Conservation (phyloP, 2,888 invertebrate genomes). For the Teleogryllus oceanicus region DNA sequence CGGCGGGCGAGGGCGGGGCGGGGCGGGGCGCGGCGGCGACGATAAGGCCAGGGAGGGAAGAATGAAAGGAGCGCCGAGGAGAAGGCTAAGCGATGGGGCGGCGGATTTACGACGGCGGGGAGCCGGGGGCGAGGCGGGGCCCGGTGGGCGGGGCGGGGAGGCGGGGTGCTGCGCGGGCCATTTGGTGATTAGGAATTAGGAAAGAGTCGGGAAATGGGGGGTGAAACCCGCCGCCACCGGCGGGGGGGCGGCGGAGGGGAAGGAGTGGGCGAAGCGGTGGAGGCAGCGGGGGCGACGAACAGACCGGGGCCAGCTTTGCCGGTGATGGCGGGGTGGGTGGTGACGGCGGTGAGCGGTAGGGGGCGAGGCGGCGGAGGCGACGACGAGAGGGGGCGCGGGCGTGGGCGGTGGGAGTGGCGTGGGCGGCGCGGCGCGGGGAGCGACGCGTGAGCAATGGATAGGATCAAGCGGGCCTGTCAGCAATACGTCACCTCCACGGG, state of each 20-base stretch:
- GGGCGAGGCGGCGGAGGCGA: no score
- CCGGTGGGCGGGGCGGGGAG: neutral
- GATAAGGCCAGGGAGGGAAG: slow-evolving; percentile 22
- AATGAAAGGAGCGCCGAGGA: slow-evolving; percentile 4
- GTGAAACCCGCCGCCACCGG: neutral
- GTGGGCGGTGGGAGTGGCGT: neutral
- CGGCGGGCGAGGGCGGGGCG: neutral
- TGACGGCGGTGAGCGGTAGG: neutral
- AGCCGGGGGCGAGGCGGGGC: slow-evolving; percentile 20
- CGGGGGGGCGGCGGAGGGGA: neutral
- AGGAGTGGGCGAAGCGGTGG: no score
- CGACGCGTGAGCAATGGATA: slow-evolving; percentile 27
- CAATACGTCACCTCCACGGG: slow-evolving; percentile 28
- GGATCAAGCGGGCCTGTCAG: slow-evolving; percentile 25
- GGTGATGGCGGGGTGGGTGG: neutral
- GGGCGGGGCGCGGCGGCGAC: neutral
- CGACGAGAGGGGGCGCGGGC: neutral
- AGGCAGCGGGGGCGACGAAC: no score
- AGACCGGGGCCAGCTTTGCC: neutral
- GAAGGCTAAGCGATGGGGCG: slow-evolving; percentile 25
- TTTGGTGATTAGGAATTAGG: slow-evolving; percentile 33
- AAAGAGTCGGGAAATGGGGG: slow-evolving; percentile 24
- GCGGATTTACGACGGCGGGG: slow-evolving; percentile 26
- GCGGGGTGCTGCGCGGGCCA: slow-evolving; percentile 6
- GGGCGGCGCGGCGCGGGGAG: no score